These are phyloP conservation scores for Danio choprae DNA, from an alignment of 2,797 vertebrate genomes.

Conservation along the genomic window DNA sequence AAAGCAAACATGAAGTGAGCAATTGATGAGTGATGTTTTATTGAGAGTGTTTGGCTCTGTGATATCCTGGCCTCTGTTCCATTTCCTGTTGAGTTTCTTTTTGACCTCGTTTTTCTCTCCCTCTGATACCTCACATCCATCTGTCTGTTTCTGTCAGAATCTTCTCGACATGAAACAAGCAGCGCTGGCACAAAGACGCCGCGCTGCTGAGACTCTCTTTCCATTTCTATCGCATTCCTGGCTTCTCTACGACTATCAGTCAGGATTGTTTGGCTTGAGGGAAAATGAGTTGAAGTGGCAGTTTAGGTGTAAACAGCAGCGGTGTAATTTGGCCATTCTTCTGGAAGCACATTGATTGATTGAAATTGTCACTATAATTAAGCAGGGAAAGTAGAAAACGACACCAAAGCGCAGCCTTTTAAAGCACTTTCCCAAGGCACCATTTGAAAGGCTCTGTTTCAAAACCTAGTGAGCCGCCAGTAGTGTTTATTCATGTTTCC, in stretches of 20 bases:
- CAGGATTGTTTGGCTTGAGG: not conserved
- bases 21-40: slow-evolving; percentile 69
- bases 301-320: slow-evolving; percentile 7
- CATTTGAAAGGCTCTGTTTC: slow-evolving; percentile 16
- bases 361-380: slow-evolving; percentile 38
- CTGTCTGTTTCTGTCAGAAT: slow-evolving; percentile 72
- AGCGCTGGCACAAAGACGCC: slow-evolving; percentile 24
- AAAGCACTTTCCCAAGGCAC: slow-evolving; percentile 24
- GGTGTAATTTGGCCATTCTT: slow-evolving; percentile 20
- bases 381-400: slow-evolving; percentile 17
- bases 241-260: not conserved
- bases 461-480: slow-evolving; percentile 11
- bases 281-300: slow-evolving; percentile 37
- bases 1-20: slow-evolving; percentile 49
- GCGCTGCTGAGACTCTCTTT: slow-evolving; percentile 16
- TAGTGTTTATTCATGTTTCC: slow-evolving; percentile 7
- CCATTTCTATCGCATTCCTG: not conserved
- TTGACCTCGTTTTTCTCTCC: slow-evolving; percentile 64
- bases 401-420: slow-evolving; percentile 5
- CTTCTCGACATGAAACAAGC: slow-evolving; percentile 69
- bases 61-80: slow-evolving; percentile 67
- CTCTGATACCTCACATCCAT: slow-evolving; percentile 70
- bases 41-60: slow-evolving; percentile 70
- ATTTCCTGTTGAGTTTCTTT: slow-evolving; percentile 69
- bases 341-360: slow-evolving; percentile 25